These are phyloP conservation scores for Hemicrepidius hirtus DNA, from an alignment of 2,888 invertebrate species.

Conservation along the genomic window DNA sequence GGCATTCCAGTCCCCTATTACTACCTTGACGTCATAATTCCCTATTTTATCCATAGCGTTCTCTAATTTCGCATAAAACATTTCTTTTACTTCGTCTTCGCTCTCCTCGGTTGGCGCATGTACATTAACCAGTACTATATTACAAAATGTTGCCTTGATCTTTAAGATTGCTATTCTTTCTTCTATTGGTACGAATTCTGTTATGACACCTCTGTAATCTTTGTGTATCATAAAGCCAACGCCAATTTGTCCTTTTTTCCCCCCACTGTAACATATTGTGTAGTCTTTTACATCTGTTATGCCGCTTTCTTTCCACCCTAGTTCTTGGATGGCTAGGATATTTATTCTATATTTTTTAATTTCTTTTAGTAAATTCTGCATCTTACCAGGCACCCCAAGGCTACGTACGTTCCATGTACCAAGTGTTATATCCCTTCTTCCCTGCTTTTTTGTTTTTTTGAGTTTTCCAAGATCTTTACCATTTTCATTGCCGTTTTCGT, in stretches of 20 bases:
- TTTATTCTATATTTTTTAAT: conserved; percentile 8
- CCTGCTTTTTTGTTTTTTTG: too few species aligned
- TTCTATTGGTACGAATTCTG: conserved; percentile 13
- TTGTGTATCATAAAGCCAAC: conserved; percentile 1
- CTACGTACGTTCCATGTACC: neutral
- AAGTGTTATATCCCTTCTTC: neutral
- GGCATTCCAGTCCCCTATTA: conserved; percentile 1
- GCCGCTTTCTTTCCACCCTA: conserved; percentile 4
- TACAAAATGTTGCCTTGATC: conserved; percentile 11
- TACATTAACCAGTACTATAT: conserved; percentile 3
- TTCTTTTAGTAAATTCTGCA: conserved; percentile 5
- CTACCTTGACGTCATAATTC: neutral
- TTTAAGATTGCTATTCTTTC: conserved; percentile 7
- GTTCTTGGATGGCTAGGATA: neutral
- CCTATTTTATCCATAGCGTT: conserved; percentile 4
- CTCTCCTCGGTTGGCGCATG: neutral
- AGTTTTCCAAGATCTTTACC: neutral
- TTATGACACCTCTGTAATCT: neutral
- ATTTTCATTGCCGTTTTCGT: conserved; percentile 26
- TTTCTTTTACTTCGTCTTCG: conserved; percentile 5
- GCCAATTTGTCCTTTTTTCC: conserved; percentile 10
- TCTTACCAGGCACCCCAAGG: neutral
- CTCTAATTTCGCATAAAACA: conserved; percentile 6
- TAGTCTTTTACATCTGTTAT: conserved; percentile 7
- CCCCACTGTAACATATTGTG: conserved; percentile 13